Evolutionary conservation across 1,140 invertebrate species (phyloP).

Genomic region (Drosophila oshimai): DNA sequence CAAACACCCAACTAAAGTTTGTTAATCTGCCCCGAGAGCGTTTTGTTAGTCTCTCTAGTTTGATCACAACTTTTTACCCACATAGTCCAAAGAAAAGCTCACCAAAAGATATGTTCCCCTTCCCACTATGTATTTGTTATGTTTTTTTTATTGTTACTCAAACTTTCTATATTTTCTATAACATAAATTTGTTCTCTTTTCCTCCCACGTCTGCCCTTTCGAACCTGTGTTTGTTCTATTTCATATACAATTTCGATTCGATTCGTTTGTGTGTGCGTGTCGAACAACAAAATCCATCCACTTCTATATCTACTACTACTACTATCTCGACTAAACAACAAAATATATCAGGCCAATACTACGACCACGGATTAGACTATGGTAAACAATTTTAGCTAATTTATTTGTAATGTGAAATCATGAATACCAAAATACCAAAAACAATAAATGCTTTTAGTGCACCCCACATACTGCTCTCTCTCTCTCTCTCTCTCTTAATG

Average conservation of each 20-base stretch:
- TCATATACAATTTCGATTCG: constrained; percentile 43
- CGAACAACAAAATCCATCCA: constrained; percentile 30
- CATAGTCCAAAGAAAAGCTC: constrained; percentile 21
- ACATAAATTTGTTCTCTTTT: constrained; percentile 36
- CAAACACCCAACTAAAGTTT: constrained; percentile 16
- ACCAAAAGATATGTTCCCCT: constrained; percentile 16
- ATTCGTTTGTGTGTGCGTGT: constrained; percentile 61
- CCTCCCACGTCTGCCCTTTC: constrained; percentile 4
- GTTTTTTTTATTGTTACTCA: constrained; percentile 23
- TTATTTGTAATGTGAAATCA: constrained; percentile 68
- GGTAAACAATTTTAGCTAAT: constrained; percentile 87
- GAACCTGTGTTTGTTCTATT: constrained; percentile 42
- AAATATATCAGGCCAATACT: constrained; percentile 87
- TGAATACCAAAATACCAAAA: constrained; percentile 21
- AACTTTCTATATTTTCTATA: constrained; percentile 43
- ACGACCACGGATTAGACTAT: constrained; percentile 94
- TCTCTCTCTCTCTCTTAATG: not conserved
- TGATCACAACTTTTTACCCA: constrained; percentile 17
- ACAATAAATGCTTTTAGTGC: constrained; percentile 57
- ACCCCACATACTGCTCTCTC: constrained; percentile 2
- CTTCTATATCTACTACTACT: constrained; percentile 44
- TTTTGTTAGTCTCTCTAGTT: constrained; percentile 20
- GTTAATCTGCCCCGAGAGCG: not conserved
- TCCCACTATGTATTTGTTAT: not conserved
- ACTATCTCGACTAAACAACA: constrained; percentile 46